phyloP scores from a whole-genome alignment of 2,888 invertebrate species.

The Phaedon cochleariae region DNA sequence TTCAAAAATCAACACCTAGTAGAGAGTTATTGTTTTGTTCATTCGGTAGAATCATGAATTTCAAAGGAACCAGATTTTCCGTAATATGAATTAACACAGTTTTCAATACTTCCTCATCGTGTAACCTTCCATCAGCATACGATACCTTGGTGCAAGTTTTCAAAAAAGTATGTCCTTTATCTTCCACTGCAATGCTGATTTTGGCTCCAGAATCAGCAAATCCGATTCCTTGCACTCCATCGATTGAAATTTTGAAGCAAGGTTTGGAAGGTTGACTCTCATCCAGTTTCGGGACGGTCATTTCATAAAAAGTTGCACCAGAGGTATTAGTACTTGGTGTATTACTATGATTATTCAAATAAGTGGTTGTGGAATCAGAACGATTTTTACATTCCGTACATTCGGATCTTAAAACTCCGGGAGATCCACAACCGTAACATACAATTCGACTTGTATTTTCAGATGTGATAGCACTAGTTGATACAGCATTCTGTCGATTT shows the following conservation, averaged over 20 bases:
- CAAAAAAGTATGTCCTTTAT: neutral
- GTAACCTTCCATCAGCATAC: too few species aligned
- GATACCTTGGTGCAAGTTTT: too few species aligned
- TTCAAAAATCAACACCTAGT: conserved; percentile 7
- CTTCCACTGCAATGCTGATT: conserved; percentile 21
- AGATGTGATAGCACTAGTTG: neutral
- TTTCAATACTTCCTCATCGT: too few species aligned
- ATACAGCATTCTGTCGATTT: neutral
- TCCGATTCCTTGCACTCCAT: conserved; percentile 15
- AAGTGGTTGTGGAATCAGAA: neutral
- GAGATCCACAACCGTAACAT: conserved; percentile 21
- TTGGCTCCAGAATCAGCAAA: conserved; percentile 25
- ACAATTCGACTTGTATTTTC: neutral
- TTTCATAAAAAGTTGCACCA: too few species aligned
- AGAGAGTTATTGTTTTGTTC: conserved; percentile 2
- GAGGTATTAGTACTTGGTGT: too few species aligned
- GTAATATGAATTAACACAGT: neutral
- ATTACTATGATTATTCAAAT: neutral
- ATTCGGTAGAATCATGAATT: neutral
- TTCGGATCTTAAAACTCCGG: conserved; percentile 20
- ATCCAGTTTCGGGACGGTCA: neutral
- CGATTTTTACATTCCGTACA: conserved; percentile 9
- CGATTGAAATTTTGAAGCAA: conserved; percentile 1
- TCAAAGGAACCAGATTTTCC: neutral
- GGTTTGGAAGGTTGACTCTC: neutral